phyloP scores from a whole-genome alignment of 2,113 vertebrate species.

The Dryoscopus gambensis region DNA sequence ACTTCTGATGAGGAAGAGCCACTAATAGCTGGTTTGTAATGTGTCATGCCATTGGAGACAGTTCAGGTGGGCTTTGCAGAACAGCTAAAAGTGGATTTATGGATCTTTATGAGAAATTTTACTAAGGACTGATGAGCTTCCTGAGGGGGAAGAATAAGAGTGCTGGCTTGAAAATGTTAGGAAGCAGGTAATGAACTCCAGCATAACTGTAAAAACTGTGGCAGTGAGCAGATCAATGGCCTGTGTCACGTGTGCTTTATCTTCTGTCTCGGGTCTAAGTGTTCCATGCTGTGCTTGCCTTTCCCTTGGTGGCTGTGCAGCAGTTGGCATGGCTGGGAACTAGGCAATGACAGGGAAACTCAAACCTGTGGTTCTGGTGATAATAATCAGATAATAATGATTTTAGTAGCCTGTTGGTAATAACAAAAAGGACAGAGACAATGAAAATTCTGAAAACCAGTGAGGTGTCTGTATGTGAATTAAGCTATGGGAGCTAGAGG shows the following conservation, averaged over 20 bases:
- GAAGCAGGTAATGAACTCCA: not conserved
- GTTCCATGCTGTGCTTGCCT: not conserved
- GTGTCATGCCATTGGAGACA: not conserved
- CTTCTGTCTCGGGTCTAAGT: not conserved
- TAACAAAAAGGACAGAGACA: not conserved
- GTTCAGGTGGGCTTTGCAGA: not conserved
- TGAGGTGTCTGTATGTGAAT: not conserved
- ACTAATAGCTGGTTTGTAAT: not conserved
- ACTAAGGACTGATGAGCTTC: not conserved
- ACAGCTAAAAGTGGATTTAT: not conserved
- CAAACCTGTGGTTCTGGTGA: not conserved
- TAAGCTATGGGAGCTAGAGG: not conserved
- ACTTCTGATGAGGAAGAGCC: not conserved
- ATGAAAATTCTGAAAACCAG: not conserved
- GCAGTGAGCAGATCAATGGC: not conserved
- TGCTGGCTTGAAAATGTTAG: not conserved
- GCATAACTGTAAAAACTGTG: not conserved
- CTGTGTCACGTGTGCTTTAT: not conserved
- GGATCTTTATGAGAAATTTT: not conserved
- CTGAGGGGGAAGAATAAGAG: not conserved
- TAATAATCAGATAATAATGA: not conserved
- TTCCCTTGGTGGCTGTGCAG: not conserved
- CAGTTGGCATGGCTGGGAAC: not conserved
- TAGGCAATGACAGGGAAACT: not conserved
- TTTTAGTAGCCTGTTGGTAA: not conserved